These are phyloP conservation scores for Melanotus villosus DNA, from an alignment of 2,888 invertebrate species.

Conservation along the genomic window DNA sequence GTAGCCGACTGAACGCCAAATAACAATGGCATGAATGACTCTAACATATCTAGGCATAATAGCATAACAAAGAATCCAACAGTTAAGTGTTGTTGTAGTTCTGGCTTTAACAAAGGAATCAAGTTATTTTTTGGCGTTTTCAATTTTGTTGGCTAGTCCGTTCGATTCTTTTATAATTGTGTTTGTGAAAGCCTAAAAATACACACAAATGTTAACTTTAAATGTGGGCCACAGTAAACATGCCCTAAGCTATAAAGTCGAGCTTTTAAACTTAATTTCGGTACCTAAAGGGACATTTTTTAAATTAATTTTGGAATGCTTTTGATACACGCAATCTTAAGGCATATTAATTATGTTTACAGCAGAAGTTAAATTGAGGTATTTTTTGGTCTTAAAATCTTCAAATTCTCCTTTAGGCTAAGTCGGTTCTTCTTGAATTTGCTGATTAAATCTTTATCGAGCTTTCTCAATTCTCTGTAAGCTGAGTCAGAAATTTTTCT, in stretches of 20 bases:
- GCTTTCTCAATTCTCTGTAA: too few relatives aligned
- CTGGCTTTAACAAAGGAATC: conserved; percentile 53
- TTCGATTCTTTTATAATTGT: conserved; percentile 51
- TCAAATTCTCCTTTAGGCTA: too few relatives aligned
- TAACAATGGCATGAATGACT: conserved; percentile 60
- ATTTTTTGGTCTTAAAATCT: too few relatives aligned
- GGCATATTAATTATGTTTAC: too few relatives aligned
- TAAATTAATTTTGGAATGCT: too few relatives aligned
- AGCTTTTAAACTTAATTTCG: neutral
- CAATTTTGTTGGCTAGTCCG: conserved; percentile 46
- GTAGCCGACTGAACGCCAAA: conserved; percentile 54
- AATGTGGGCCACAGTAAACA: conserved; percentile 45
- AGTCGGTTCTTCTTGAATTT: too few relatives aligned
- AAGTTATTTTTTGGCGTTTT: conserved; percentile 56
- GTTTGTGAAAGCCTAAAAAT: conserved; percentile 51
- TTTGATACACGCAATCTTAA: too few relatives aligned
- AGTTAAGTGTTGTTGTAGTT: conserved; percentile 57
- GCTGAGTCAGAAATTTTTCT: too few relatives aligned
- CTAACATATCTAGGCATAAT: conserved; percentile 59
- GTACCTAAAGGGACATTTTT: too few relatives aligned
- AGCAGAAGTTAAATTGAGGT: too few relatives aligned
- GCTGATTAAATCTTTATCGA: too few relatives aligned
- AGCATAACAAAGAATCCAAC: conserved; percentile 57
- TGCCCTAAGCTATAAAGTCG: neutral
- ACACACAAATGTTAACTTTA: conserved; percentile 46